Percentiles rank a stretch among this genome's conserved stretches.
Conservation (phyloP, 2,113 vertebrate genomes). For the Onychostruthus taczanowskii region DNA sequence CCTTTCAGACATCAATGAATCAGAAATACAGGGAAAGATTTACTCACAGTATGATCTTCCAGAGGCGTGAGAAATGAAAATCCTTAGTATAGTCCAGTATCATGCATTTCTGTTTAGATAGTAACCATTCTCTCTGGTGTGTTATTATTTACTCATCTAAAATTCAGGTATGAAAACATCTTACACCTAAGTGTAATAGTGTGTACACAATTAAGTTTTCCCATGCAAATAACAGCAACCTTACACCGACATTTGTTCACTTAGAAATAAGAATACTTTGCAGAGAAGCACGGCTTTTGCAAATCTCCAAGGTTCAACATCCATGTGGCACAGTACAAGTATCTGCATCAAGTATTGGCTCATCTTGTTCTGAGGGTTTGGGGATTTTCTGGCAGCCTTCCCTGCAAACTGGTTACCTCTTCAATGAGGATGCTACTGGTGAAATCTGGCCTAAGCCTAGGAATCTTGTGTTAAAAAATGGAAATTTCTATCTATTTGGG, state of each 20-base stretch:
- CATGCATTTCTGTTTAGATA: not conserved
- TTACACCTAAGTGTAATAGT: not conserved
- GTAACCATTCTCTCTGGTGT: not conserved
- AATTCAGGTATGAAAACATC: not conserved
- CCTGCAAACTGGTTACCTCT: conserved; percentile 3
- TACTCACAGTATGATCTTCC: conserved; percentile 11
- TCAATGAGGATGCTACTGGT: not conserved
- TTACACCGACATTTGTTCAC: not conserved
- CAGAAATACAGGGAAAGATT: not conserved
- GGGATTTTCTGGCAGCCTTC: not conserved
- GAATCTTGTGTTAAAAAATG: not conserved
- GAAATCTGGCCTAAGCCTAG: conserved; percentile 4
- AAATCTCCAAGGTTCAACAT: not conserved
- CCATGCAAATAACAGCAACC: not conserved
- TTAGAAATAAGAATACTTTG: not conserved
- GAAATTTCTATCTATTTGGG: not conserved
- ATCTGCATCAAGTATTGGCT: not conserved
- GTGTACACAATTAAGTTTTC: not conserved
- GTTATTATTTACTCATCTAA: not conserved
- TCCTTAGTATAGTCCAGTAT: not conserved
- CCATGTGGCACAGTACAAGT: not conserved
- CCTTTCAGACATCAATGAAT: not conserved
- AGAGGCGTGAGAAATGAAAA: conserved; percentile 24
- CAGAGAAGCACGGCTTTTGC: not conserved
- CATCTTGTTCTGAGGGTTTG: not conserved